Evolutionary conservation across 2,797 vertebrate species (phyloP).

Genomic region (Perodicticus potto): DNA sequence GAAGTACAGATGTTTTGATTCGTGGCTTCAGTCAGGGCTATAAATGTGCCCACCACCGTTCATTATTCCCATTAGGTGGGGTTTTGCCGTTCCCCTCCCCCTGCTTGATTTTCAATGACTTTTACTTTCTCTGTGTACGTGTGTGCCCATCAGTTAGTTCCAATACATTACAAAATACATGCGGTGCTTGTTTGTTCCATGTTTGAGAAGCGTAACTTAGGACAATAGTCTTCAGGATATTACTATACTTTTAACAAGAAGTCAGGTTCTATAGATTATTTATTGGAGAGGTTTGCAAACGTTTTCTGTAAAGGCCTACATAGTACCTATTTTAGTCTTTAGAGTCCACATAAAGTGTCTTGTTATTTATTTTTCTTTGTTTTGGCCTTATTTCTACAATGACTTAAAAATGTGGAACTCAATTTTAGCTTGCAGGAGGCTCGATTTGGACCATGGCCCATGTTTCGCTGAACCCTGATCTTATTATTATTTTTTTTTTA

Average conservation of each 20-base stretch:
- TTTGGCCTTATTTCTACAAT: neutral
- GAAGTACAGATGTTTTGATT: no score
- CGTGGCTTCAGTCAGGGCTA: no score
- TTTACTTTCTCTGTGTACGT: no score
- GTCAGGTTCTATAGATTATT: neutral
- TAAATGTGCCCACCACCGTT: no score
- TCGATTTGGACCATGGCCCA: neutral
- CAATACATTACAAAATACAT: no score
- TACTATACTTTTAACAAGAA: constrained; percentile 18
- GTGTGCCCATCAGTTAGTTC: no score
- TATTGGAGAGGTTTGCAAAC: neutral
- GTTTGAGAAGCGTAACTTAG: no score
- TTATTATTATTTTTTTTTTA: no score
- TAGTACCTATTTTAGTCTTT: constrained; percentile 4
- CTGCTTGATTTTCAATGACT: no score
- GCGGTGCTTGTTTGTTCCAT: no score
- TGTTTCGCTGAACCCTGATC: neutral
- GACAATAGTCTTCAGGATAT: neutral
- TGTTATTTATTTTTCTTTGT: neutral
- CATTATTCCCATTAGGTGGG: no score
- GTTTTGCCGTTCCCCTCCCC: no score
- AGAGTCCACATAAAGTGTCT: neutral
- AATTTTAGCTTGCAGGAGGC: neutral
- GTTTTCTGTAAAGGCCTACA: neutral
- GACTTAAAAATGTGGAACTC: neutral